Base-by-base conservation (phyloP, 2,888 invertebrate genomes). In the Lochmaea capreae region DNA sequence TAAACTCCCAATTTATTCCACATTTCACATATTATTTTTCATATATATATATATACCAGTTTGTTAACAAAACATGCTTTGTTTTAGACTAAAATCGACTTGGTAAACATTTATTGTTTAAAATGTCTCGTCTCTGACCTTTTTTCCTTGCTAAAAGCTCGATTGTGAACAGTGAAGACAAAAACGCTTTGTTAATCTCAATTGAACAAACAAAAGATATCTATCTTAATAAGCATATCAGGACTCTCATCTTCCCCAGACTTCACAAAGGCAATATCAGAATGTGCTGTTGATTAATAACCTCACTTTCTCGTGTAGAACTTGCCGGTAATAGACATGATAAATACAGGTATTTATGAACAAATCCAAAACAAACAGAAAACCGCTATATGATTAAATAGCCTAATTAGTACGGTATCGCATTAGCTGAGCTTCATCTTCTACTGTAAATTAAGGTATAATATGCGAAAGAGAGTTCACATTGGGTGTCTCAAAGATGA, bases 361-460 rank as follows among this genome's bases (percentile, higher is more conserved):
- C 33, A 18, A 63, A 68, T 65, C 69, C 59, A 65, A 63, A 67
- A 69, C 73, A 69, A 73, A 73, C 61, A 59, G 65, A 22, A 65
- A 73, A 46, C 39, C 22, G 39, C 68, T 68, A 52, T 69, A 73
- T 59, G 61, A 61, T 61, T 59, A 70, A 75, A 67, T 73, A 73
- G 63, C 59, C 73, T 67, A 73, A 72, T 75, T 75, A 75, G 65
- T 54, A 57, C 59, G 52, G 70, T 59, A 72, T 72, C 67, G 67
- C 67, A 72, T 70, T 67, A 72, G 68, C 4, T 18, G 33, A 33
- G 67, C 57, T 5, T 46, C 46, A 46, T 46, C 46, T 46, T 46
- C 11, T 14, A 6, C 46, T 46, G 46, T 14, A 14, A 46, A 52
- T 66, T 33, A 57, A 59, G 59, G 22, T 33, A 16, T 10, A 16